Evolutionary conservation across 64 coral and sea anemone species (phyloP).

Genomic region (Trachythela sp.): DNA sequence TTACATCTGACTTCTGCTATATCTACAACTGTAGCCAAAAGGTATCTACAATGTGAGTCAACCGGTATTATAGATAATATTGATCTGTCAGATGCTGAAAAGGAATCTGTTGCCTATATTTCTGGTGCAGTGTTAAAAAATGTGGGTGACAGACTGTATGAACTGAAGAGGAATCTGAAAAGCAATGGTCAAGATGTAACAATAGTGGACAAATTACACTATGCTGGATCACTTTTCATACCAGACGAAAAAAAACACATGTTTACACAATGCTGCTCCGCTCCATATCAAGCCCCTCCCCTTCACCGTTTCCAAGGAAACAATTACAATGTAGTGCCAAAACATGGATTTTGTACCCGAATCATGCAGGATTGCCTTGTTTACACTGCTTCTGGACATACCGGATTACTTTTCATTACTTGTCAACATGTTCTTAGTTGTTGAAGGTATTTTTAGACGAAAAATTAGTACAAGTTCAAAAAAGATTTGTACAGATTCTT

Average conservation of each 20-base stretch:
- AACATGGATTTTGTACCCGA: too few species aligned
- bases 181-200: not conserved
- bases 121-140: not conserved
- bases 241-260: too few species aligned
- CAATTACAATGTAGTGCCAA: too few species aligned
- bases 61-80: not conserved
- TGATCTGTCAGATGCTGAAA: not conserved
- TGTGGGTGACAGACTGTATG: not conserved
- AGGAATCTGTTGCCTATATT: slow-evolving; percentile 8
- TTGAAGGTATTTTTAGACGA: not conserved
- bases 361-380: too few species aligned
- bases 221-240: too few species aligned
- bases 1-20: not conserved
- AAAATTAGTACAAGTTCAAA: not conserved
- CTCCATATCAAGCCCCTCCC: too few species aligned
- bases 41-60: not conserved
- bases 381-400: too few species aligned
- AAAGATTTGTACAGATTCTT: not conserved
- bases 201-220: not conserved
- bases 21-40: not conserved
- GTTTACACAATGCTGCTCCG: too few species aligned
- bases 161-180: not conserved
- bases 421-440: not conserved
- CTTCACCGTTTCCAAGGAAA: not conserved
- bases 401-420: too few species aligned